These are phyloP conservation scores for Lydus trimaculatus DNA, from an alignment of 2,888 invertebrate species.

Conservation along the genomic window DNA sequence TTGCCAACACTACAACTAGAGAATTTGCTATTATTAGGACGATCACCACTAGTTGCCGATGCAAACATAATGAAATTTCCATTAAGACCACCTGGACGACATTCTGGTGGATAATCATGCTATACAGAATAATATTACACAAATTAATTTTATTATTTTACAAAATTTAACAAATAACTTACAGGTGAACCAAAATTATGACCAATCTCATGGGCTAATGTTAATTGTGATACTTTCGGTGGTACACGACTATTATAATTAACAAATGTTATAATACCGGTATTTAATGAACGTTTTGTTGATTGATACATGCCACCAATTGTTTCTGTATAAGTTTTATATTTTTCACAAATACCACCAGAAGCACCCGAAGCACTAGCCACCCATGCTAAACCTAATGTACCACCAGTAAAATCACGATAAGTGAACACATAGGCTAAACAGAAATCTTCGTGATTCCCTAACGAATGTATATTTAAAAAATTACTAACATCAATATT, in stretches of 20 bases:
- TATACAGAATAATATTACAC: conserved; percentile 62
- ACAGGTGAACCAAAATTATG: conserved; percentile 99
- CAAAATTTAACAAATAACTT: conserved; percentile 54
- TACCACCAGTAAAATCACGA: conserved; percentile 97
- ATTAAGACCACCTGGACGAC: conserved; percentile 86
- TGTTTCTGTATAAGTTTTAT: conserved; percentile 96
- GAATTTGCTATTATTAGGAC: conserved; percentile 97
- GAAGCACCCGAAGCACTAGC: conserved; percentile 97
- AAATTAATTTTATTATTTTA: not conserved
- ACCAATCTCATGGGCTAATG: conserved; percentile 97
- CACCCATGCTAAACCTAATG: conserved; percentile 98
- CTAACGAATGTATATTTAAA: conserved; percentile 94
- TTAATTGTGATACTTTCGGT: conserved; percentile 96
- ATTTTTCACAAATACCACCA: conserved; percentile 98
- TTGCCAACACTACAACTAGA: conserved; percentile 94
- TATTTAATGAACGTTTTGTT: conserved; percentile 93
- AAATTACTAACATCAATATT: conserved; percentile 99
- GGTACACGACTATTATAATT: conserved; percentile 98
- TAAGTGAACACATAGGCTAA: conserved; percentile 99
- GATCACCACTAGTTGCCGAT: conserved; percentile 97
- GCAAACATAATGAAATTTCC: conserved; percentile 99
- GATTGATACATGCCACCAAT: conserved; percentile 94
- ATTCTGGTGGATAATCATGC: conserved; percentile 94
- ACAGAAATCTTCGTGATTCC: conserved; percentile 98
- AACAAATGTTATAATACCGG: conserved; percentile 98